Evolutionary conservation across 2,113 vertebrate species (phyloP).

Genomic region (Ptychochromis oligacanthus): DNA sequence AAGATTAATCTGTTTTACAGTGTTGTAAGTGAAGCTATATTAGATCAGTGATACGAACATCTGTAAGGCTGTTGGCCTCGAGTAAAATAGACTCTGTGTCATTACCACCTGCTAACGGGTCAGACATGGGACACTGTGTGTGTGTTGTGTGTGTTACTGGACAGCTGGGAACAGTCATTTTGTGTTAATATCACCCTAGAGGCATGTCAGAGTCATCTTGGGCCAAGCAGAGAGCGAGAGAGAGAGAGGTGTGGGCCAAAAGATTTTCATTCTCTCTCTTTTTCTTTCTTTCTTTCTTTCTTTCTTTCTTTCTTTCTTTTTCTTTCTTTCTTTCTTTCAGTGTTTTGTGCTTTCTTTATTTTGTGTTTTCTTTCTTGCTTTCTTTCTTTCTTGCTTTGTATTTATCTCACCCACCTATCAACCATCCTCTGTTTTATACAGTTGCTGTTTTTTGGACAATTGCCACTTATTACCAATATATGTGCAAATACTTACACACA

Average conservation of each 20-base stretch:
- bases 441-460: not conserved
- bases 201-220: slow-evolving; percentile 10
- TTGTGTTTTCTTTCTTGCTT: not conserved
- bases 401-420: not conserved
- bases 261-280: not conserved
- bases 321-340: not conserved
- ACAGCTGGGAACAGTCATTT: slow-evolving; percentile 28
- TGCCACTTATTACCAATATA: slow-evolving; percentile 8
- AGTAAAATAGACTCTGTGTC: slow-evolving; percentile 19
- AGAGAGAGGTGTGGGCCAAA: not conserved
- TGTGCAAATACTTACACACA: slow-evolving; percentile 11
- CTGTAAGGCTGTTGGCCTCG: not conserved
- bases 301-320: not conserved
- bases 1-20: not conserved
- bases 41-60: slow-evolving; percentile 12
- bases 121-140: not conserved
- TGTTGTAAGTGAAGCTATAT: not conserved
- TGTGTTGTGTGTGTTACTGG: not conserved
- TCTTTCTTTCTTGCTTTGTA: not conserved
- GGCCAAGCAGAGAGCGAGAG: not conserved
- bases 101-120: slow-evolving; percentile 24
- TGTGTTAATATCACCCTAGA: slow-evolving; percentile 27
- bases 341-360: too few relatives aligned
- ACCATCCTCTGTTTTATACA: not conserved
- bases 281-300: not conserved